Evolutionary conservation across 1,140 invertebrate species (phyloP).

Genomic region (Calosoma granatense): DNA sequence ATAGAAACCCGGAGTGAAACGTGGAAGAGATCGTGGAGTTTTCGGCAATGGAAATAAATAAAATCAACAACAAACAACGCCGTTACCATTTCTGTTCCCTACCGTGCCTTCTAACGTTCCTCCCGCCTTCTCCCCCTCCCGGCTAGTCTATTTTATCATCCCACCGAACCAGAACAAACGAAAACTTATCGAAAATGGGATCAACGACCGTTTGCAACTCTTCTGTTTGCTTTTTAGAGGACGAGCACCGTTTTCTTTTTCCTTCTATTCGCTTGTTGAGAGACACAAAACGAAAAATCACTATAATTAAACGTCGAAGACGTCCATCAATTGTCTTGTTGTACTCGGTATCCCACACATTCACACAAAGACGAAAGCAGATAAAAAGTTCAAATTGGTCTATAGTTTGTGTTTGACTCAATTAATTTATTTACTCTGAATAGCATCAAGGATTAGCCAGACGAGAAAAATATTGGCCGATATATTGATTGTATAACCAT

Average conservation of each 20-base stretch:
- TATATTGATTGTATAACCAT: too few relatives aligned
- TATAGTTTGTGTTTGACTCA: background rate
- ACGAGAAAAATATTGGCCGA: background rate
- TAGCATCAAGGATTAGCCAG: background rate
- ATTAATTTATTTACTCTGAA: too few relatives aligned
- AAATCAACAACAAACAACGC: slow-evolving; percentile 9
- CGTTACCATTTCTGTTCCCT: background rate
- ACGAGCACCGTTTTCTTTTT: too few relatives aligned
- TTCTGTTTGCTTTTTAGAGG: too few relatives aligned
- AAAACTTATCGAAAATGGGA: slow-evolving; percentile 5
- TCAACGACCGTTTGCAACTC: background rate
- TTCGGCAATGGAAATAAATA: slow-evolving; percentile 6
- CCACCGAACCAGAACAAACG: slow-evolving; percentile 5
- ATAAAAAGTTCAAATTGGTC: background rate
- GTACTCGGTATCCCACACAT: background rate
- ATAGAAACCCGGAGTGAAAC: background rate
- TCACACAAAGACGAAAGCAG: background rate
- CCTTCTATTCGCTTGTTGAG: too few relatives aligned
- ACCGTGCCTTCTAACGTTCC: background rate
- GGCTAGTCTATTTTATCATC: background rate
- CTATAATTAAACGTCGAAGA: background rate
- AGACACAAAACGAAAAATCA: background rate
- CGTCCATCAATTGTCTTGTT: background rate
- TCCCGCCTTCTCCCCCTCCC: background rate
- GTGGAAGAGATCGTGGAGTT: background rate